These are phyloP conservation scores for Drosophila quinaria DNA, from an alignment of 2,888 invertebrate genomes.

Conservation along the genomic window DNA sequence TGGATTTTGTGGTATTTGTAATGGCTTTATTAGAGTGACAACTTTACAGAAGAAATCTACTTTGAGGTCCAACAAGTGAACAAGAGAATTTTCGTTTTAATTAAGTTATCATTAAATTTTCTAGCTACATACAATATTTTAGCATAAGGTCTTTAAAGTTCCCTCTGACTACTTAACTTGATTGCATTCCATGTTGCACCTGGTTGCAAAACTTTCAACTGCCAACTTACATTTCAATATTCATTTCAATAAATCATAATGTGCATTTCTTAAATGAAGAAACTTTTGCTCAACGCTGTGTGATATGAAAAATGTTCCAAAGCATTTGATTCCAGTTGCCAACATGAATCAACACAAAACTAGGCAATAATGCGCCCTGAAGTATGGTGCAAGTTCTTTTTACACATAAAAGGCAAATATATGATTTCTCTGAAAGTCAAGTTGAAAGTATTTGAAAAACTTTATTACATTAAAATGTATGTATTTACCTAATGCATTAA, in stretches of 20 bases:
- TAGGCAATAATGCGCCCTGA: slow-evolving; percentile 47
- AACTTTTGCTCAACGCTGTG: slow-evolving; percentile 52
- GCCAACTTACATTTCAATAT: slow-evolving; percentile 52
- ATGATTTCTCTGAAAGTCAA: neutral
- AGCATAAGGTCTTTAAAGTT: neutral
- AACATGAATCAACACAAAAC: slow-evolving; percentile 47
- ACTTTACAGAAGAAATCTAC: slow-evolving; percentile 30
- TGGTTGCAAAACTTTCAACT: slow-evolving; percentile 9
- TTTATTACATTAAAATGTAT: slow-evolving; percentile 67
- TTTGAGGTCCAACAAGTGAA: neutral
- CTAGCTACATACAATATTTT: neutral
- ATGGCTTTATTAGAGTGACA: slow-evolving; percentile 47
- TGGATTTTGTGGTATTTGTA: slow-evolving; percentile 46
- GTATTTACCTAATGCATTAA: slow-evolving; percentile 77
- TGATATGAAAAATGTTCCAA: no score
- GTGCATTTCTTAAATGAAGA: slow-evolving; percentile 69
- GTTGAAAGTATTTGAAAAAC: slow-evolving; percentile 62
- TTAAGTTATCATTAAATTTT: neutral
- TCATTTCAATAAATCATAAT: slow-evolving; percentile 78
- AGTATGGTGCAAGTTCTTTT: slow-evolving; percentile 42
- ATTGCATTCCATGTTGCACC: slow-evolving; percentile 38
- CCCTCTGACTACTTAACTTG: slow-evolving; percentile 59
- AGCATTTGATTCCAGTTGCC: slow-evolving; percentile 26
- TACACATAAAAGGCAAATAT: slow-evolving; percentile 13
- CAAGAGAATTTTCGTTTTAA: neutral